A percentile compares a stretch with the other conserved stretches of the same genome.
These are phyloP conservation scores for Adrianichthys oophorus DNA, from an alignment of 2,797 vertebrate genomes.

Conservation along the genomic window DNA sequence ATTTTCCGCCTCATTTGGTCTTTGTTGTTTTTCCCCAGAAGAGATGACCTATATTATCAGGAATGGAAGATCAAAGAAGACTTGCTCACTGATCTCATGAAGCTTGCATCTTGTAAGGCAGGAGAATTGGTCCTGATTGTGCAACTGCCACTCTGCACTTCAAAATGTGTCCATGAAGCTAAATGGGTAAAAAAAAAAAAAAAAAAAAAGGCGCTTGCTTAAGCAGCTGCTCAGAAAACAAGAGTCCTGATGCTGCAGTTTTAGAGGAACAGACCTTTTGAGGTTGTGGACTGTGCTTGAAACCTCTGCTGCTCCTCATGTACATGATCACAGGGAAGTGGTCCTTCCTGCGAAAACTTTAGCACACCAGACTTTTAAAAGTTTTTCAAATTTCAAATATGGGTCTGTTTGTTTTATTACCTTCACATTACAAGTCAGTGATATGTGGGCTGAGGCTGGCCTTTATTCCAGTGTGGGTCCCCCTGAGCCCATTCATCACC, in stretches of 20 bases:
- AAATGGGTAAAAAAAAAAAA: constrained; percentile 42
- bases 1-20: constrained; percentile 68
- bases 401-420: constrained; percentile 7
- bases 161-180: constrained; percentile 47
- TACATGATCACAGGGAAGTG: constrained; percentile 16
- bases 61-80: constrained; percentile 74
- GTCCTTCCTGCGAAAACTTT: constrained; percentile 25
- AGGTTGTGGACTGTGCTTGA: constrained; percentile 39
- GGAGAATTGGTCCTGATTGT: constrained; percentile 48
- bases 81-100: constrained; percentile 58
- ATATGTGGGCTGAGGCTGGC: constrained; percentile 50
- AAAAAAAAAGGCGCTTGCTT: constrained; percentile 19
- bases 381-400: background rate
- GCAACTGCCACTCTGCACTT: constrained; percentile 46
- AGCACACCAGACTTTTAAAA: background rate
- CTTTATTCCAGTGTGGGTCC: constrained; percentile 32
- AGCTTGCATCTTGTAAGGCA: constrained; percentile 52
- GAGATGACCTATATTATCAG: constrained; percentile 79
- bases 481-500: constrained; percentile 51
- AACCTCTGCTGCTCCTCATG: constrained; percentile 22
- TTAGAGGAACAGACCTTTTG: constrained; percentile 39
- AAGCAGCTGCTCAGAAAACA: constrained; percentile 50
- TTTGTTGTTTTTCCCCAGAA: constrained; percentile 74
- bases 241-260: constrained; percentile 54
- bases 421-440: constrained; percentile 22